Evolutionary conservation across 1,140 invertebrate species (phyloP).

Genomic region (Drosophila rhopaloa): DNA sequence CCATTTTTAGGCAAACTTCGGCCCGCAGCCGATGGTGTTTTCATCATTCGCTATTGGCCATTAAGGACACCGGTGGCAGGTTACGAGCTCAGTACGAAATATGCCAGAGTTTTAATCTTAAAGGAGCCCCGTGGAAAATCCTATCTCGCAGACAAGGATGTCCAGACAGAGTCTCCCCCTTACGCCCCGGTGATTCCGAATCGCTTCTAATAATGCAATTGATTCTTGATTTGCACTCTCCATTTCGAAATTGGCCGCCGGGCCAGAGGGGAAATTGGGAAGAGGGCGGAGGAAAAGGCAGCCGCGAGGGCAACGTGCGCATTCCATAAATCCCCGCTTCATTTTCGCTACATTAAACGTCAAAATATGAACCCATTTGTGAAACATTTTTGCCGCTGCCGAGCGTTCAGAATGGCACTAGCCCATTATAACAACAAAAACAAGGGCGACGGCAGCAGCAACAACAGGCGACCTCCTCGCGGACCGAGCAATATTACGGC

Average conservation of each 20-base stretch:
- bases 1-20: constrained; percentile 64
- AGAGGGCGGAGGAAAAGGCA: neutral
- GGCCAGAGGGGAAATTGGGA: constrained; percentile 5
- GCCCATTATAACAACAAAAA: constrained; percentile 77
- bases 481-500: constrained; percentile 67
- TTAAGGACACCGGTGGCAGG: constrained; percentile 65
- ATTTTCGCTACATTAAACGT: constrained; percentile 83
- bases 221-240: constrained; percentile 75
- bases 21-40: constrained; percentile 51
- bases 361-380: constrained; percentile 82
- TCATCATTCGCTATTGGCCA: constrained; percentile 68
- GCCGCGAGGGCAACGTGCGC: constrained; percentile 70
- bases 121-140: constrained; percentile 1
- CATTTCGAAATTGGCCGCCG: constrained; percentile 28
- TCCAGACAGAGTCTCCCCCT: constrained; percentile 31
- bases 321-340: constrained; percentile 80
- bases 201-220: constrained; percentile 79
- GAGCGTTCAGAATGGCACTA: constrained; percentile 51
- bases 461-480: constrained; percentile 30
- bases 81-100: constrained; percentile 30
- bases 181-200: constrained; percentile 34
- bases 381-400: constrained; percentile 70
- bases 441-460: constrained; percentile 43
- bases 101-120: constrained; percentile 17
- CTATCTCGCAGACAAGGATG: constrained; percentile 28